phyloP scores from a whole-genome alignment of 2,113 vertebrate genomes.

The Ahaetulla prasina region DNA sequence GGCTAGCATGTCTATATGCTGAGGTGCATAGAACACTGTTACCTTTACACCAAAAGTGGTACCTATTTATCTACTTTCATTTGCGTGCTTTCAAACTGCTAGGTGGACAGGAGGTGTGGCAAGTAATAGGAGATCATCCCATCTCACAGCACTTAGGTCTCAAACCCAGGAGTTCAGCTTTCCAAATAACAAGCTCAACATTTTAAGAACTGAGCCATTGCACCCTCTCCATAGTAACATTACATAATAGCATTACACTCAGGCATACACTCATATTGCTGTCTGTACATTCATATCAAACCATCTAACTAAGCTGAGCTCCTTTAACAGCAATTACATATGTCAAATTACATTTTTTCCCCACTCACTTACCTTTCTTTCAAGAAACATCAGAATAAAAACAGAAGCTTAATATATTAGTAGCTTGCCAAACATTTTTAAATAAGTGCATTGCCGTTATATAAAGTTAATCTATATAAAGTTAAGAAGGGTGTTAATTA shows the following conservation, averaged over 20 bases:
- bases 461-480: neutral
- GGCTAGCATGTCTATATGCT: neutral
- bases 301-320: neutral
- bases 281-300: neutral
- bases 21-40: no score
- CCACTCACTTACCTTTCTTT: neutral
- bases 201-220: neutral
- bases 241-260: neutral
- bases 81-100: no score
- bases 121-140: no score
- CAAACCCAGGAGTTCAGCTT: no score
- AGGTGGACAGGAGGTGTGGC: no score
- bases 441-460: neutral
- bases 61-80: no score
- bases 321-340: neutral
- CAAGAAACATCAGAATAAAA: neutral
- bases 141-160: no score
- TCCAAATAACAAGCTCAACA: no score
- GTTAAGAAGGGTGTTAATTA: neutral
- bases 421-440: neutral
- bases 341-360: neutral
- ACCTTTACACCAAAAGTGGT: no score
- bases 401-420: neutral
- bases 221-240: neutral
- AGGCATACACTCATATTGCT: neutral